A percentile compares a stretch with the other conserved stretches of the same genome.
Evolutionary conservation across 2,797 vertebrate genomes (phyloP).

Genomic region (Cephalopachus bancanus): DNA sequence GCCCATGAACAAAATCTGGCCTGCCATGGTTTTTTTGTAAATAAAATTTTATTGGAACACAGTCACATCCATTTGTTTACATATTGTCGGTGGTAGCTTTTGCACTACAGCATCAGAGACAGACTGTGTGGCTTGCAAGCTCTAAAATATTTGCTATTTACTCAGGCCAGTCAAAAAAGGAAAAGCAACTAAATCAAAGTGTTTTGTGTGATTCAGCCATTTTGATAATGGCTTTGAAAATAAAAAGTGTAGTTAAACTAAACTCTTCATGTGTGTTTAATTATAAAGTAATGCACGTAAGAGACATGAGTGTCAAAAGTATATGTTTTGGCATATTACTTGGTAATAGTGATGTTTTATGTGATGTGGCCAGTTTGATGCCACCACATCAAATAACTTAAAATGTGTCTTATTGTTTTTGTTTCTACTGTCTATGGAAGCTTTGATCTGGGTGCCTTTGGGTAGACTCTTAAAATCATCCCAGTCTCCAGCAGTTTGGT

Average conservation of each 20-base stretch:
- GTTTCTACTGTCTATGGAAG: accelerated
- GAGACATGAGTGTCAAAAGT: neutral
- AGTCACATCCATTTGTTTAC: neutral
- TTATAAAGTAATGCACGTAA: neutral
- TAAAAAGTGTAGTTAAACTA: neutral
- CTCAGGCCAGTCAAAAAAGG: neutral
- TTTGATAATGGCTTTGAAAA: neutral
- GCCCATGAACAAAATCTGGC: neutral
- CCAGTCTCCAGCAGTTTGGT: neutral
- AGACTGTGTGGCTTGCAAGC: too few species aligned
- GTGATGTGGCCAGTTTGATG: neutral
- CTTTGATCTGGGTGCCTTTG: neutral
- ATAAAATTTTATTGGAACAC: neutral
- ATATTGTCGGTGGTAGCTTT: neutral
- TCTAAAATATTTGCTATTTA: too few species aligned
- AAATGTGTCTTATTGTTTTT: neutral
- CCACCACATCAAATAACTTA: neutral
- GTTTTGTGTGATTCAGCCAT: neutral
- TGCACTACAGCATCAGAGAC: neutral
- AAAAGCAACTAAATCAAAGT: neutral
- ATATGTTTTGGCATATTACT: neutral
- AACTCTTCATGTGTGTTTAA: neutral
- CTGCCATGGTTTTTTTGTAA: neutral
- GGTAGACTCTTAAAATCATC: neutral
- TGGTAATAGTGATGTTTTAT: neutral